These are phyloP conservation scores for Zaprionus africanus DNA, from an alignment of 1,140 invertebrate species.

Conservation along the genomic window DNA sequence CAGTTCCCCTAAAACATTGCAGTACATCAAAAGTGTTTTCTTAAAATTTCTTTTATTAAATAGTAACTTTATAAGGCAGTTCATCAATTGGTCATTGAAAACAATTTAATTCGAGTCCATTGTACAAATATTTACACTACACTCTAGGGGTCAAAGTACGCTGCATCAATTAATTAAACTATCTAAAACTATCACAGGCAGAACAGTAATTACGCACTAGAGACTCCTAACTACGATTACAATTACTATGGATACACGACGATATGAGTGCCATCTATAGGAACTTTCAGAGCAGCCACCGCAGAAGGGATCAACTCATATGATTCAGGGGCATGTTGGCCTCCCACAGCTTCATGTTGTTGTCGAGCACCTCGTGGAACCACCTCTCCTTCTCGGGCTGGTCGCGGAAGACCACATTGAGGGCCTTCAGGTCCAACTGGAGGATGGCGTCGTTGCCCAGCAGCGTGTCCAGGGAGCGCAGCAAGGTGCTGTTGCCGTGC, in stretches of 20 bases:
- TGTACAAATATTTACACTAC: slow-evolving; percentile 24
- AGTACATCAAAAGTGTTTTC: neutral
- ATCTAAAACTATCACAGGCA: slow-evolving; percentile 81
- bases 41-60: neutral
- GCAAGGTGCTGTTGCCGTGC: slow-evolving; percentile 89
- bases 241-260: slow-evolving; percentile 45
- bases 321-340: slow-evolving; percentile 88
- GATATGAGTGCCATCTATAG: slow-evolving; percentile 26
- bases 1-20: neutral
- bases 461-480: slow-evolving; percentile 89
- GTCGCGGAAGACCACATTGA: slow-evolving; percentile 91
- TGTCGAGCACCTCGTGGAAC: slow-evolving; percentile 94
- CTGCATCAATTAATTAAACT: slow-evolving; percentile 63
- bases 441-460: slow-evolving; percentile 93
- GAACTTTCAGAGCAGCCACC: slow-evolving; percentile 37
- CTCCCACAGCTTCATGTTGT: slow-evolving; percentile 94
- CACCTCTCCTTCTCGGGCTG: slow-evolving; percentile 89
- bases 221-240: slow-evolving; percentile 57
- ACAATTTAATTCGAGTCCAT: slow-evolving; percentile 23
- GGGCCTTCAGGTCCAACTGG: slow-evolving; percentile 90
- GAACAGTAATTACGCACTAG: slow-evolving; percentile 76
- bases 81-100: slow-evolving; percentile 3
- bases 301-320: slow-evolving; percentile 29
- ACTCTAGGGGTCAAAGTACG: slow-evolving; percentile 6
- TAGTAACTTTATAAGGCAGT: slow-evolving; percentile 4